Conservation (phyloP, 2,113 vertebrate genomes). For the Lamprologus callipterus region DNA sequence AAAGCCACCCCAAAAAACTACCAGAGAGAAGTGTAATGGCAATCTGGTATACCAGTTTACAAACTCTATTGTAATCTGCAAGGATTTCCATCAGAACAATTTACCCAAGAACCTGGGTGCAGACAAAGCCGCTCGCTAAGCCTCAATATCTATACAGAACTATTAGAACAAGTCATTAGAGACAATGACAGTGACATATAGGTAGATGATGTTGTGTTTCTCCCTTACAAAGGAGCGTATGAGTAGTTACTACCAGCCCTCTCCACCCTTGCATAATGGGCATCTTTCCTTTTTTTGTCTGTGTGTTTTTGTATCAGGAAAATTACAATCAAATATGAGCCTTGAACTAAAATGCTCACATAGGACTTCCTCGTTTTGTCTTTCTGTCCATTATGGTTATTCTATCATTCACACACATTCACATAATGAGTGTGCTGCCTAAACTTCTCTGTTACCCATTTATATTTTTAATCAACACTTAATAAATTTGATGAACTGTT, state of each 20-base stretch:
- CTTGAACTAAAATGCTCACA: too few species aligned
- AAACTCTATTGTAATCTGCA: neutral
- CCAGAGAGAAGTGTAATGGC: neutral
- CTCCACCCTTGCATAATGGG: conserved; percentile 19
- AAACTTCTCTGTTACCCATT: neutral
- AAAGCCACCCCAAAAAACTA: neutral
- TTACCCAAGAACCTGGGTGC: neutral
- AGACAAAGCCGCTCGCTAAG: neutral
- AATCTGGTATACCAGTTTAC: neutral
- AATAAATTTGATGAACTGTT: neutral
- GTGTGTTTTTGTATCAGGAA: conserved; percentile 47
- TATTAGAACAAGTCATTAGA: neutral
- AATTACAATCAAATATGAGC: too few species aligned
- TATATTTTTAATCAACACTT: neutral
- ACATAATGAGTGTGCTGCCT: neutral
- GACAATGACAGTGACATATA: neutral
- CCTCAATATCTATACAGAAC: neutral
- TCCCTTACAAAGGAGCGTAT: conserved; percentile 22
- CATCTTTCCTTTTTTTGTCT: conserved; percentile 14
- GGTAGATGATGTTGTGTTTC: conserved; percentile 22
- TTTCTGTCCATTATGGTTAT: too few species aligned
- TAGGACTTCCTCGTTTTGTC: too few species aligned
- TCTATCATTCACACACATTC: neutral
- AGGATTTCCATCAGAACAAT: neutral
- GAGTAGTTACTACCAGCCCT: conserved; percentile 21